Percentiles rank a stretch among this genome's conserved stretches.
These are phyloP conservation scores for Priocnemis perturbator DNA, from an alignment of 2,888 invertebrate genomes.

Conservation along the genomic window DNA sequence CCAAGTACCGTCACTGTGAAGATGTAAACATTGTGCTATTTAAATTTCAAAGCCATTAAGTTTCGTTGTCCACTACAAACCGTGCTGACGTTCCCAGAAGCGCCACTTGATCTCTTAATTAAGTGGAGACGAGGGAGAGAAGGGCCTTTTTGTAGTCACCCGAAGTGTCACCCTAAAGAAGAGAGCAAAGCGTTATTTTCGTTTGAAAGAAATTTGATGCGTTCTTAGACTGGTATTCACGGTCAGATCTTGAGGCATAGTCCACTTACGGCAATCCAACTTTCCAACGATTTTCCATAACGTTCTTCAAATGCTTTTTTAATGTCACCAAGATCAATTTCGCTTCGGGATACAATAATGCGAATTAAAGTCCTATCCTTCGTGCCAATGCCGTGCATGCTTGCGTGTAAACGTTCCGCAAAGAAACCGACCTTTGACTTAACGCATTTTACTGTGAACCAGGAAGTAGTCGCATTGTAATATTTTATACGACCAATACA, in stretches of 20 bases:
- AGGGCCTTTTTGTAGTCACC: constrained; percentile 95
- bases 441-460: constrained; percentile 85
- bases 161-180: constrained; percentile 91
- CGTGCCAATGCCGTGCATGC: constrained; percentile 94
- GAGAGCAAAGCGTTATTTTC: constrained; percentile 16
- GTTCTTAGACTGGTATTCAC: too few relatives aligned
- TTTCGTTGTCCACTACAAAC: neutral
- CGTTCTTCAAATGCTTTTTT: constrained; percentile 91
- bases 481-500: neutral
- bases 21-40: neutral
- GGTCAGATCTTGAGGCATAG: too few relatives aligned
- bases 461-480: constrained; percentile 15
- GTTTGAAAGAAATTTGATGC: neutral
- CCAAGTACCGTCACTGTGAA: constrained; percentile 3
- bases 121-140: constrained; percentile 87
- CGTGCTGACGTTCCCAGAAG: too few relatives aligned
- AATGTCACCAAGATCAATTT: constrained; percentile 94
- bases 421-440: constrained; percentile 94
- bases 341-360: constrained; percentile 92
- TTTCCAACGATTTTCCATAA: constrained; percentile 89
- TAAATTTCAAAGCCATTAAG: constrained; percentile 17
- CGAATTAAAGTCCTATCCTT: constrained; percentile 94
- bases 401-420: constrained; percentile 91
- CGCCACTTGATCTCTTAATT: constrained; percentile 36
- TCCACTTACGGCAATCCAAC: constrained; percentile 88